phyloP scores from a whole-genome alignment of 2,888 invertebrate genomes.

The Xiphydria camelus region DNA sequence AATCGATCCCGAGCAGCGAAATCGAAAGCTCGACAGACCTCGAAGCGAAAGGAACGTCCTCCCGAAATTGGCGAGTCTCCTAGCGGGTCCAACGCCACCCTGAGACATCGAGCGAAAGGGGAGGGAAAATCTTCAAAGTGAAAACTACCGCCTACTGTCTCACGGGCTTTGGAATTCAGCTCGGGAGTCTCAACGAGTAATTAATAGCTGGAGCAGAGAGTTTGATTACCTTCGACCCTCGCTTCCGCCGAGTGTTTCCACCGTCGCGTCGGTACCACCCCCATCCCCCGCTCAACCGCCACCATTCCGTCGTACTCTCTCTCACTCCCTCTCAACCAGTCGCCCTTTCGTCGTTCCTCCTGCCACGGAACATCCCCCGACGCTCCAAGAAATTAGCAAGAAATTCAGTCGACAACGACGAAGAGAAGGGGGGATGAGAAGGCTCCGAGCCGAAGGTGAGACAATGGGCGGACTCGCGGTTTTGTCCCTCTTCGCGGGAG shows the following conservation, averaged over 20 bases:
- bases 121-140: background rate
- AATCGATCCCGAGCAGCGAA: too few relatives aligned
- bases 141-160: background rate
- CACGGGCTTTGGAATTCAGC: conserved; percentile 32
- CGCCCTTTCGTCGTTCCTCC: conserved; percentile 7
- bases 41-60: too few relatives aligned
- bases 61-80: too few relatives aligned
- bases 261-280: background rate
- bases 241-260: conserved; percentile 15
- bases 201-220: conserved; percentile 45
- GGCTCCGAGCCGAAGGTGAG: too few relatives aligned
- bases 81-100: too few relatives aligned
- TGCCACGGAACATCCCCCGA: conserved; percentile 13
- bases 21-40: too few relatives aligned
- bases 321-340: conserved; percentile 1
- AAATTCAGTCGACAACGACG: conserved; percentile 31
- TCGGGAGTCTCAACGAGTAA: conserved; percentile 38
- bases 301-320: background rate
- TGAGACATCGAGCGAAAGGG: too few relatives aligned
- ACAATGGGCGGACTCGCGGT: conserved; percentile 35
- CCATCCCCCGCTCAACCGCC: background rate
- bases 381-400: conserved; percentile 45
- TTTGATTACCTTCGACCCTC: conserved; percentile 46
- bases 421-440: conserved; percentile 24
- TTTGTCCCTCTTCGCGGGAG: conserved; percentile 30